Base-by-base conservation (phyloP, 2,113 vertebrate genomes). In the Sporophila hypoxantha region DNA sequence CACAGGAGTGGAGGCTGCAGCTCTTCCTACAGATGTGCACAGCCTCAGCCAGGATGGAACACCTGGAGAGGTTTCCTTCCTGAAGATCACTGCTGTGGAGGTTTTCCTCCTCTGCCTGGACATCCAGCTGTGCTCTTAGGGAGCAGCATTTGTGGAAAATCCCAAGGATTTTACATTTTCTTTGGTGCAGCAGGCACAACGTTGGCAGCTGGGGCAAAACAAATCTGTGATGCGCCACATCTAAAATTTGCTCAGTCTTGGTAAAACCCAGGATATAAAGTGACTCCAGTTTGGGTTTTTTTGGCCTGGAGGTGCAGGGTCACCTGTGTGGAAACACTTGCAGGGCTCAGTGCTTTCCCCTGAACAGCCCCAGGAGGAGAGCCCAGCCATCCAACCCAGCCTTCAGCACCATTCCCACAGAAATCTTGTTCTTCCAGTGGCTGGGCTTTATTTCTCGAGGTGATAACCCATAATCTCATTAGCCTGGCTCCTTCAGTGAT, bases 311-410 rank as follows among this genome's bases (percentile, higher is more conserved):
- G 42, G 27, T 57, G 42, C 20, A 10, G 62, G 20, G 14, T 29
- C 6, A 3, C 12, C 30, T 14, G 1, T 2, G 27, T 17, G 60
- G 53, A 66, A 93, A 47, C 47, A 21, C 18, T 21, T 8, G 5
- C 27, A 73, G 53, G 49, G 52, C 47, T 71, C 55, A 16, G 30
- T 5, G 39, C 68, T 79, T 78, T 55, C 27, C 42, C n/a, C 39
- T 53, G 12, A 56, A 26, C 34, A 55, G 7, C 41, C 36, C 69
- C 71, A 61, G 73, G 20, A 84, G 32, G 25, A 69, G 32, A 70
- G 20, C 9, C 49, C n/a, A 67, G 60, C 1, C 0, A 42, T 27
- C 14, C 3, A 12, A 46, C 34, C 0, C 0, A 59, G 46, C 17
- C 14, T 62, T 75, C 12, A 50, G 21, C 75, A 66, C 68, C 60